Evolutionary conservation across 64 coral and sea anemone genomes (phyloP).

Genomic region (Cladopsammia gracilis): DNA sequence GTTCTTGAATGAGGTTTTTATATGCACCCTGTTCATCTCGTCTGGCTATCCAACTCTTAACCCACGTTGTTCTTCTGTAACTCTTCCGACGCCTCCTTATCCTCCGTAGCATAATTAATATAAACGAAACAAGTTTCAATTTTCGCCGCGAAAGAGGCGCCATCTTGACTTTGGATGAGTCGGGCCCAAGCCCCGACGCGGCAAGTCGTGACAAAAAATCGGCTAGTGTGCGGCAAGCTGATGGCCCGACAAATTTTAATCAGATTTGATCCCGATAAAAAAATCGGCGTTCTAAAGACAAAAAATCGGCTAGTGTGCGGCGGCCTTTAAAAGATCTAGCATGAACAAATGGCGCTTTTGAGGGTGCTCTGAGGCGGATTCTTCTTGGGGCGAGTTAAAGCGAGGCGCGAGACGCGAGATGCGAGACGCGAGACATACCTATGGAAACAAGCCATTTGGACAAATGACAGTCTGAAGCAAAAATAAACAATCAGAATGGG

Average conservation of each 20-base stretch:
- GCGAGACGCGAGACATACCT: no score
- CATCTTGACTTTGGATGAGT: not conserved
- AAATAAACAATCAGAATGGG: no score
- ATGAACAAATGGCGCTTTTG: no score
- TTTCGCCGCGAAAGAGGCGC: no score
- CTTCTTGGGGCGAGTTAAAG: no score
- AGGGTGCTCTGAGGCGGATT: no score
- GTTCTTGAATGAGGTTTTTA: not conserved
- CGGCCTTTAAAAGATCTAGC: no score
- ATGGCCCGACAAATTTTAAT: not conserved
- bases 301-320: not conserved
- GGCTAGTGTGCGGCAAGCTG: slow-evolving; percentile 16
- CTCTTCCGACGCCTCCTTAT: not conserved
- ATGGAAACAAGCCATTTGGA: no score
- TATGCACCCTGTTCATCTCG: not conserved
- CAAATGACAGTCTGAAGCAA: no score
- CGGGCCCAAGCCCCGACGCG: not conserved
- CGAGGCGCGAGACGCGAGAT: no score
- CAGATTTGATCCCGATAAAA: not conserved
- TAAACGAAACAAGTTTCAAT: no score
- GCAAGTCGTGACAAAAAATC: not conserved
- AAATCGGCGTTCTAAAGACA: not conserved
- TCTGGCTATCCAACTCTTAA: not conserved
- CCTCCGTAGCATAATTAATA: not conserved
- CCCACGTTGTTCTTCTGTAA: not conserved